Base-by-base conservation (phyloP, 2,113 vertebrate genomes). In the Labeo rohita region DNA sequence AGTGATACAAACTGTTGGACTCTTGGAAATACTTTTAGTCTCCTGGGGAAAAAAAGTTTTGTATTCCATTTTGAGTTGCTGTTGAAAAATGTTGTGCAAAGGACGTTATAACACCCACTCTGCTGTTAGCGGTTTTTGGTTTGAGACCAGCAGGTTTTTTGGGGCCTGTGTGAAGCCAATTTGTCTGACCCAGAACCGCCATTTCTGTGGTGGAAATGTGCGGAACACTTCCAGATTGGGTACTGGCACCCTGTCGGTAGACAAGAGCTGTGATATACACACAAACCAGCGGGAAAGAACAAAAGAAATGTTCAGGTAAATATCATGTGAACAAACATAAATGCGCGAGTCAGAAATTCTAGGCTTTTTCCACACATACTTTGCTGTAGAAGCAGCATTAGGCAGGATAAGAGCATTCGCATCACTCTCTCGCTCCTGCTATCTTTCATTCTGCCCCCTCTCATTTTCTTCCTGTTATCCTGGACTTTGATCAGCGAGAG, bases 401-500 rank as follows among this genome's bases (percentile, higher is more conserved):
- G 43, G 65, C 77, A 49, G 65, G 23, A 39, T 59, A 45, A 80
- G 77, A 86, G 56, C 74, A 83, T 52, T 73, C 34, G 0, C 15
- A 34, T 66, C 63, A 10, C 50, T 43, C 28, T 66, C 49, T 47
- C 13, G 6, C 34, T 63, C 61, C 76, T 11, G 13, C 63, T n/a
- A 83, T 70, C 49, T 84, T 73, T 59, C 36, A 59, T 73, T 56
- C 52, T 63, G 78, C 63, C 77, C 76, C 83, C 49, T 84, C 47
- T 80, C 36, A 39, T 84, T 52, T 66, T 80, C 66, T 79, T 65
- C 83, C 36, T 87, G 77, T 84, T 89, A 76, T 82, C 34, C 11
- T 73, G 70, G 77, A 85, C 85, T 89, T 87, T 89, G 85, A 89
- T 89, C 88, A 89, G 49, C 13, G 63, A 45, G 47, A 81, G 59